A percentile compares a stretch with the other conserved stretches of the same genome.
phyloP scores from a whole-genome alignment of 2,888 invertebrate genomes.

The Elysia crispata region DNA sequence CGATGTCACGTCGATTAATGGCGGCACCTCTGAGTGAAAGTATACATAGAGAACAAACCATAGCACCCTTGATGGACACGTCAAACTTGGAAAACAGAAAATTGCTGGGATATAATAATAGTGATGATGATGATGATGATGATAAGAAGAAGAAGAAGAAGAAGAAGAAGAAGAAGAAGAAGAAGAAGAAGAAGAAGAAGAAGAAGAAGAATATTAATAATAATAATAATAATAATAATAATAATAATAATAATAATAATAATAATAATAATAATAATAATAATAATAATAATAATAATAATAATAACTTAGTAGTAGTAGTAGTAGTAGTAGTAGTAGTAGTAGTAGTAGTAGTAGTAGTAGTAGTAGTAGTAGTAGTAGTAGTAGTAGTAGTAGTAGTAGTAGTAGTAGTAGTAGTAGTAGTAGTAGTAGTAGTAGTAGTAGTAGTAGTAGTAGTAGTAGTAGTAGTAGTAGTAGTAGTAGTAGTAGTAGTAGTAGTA shows the following conservation, averaged over 20 bases:
- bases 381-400: constrained; percentile 30
- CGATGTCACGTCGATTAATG: constrained; percentile 76
- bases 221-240: too few species aligned
- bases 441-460: constrained; percentile 37
- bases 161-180: too few species aligned
- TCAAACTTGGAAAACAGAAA: too few species aligned
- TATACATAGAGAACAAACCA: constrained; percentile 4
- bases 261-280: too few species aligned
- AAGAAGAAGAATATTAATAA: too few species aligned
- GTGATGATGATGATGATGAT: neutral
- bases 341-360: neutral
- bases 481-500: constrained; percentile 37
- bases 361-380: constrained; percentile 29
- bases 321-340: neutral
- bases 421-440: constrained; percentile 35
- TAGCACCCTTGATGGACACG: too few species aligned
- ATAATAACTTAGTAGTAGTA: too few species aligned
- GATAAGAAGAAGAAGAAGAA: neutral
- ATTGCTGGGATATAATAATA: too few species aligned
- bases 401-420: constrained; percentile 34
- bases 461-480: constrained; percentile 34
- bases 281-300: neutral
- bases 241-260: too few species aligned
- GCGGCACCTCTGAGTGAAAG: constrained; percentile 71
- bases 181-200: too few species aligned